Evolutionary conservation across 2,888 invertebrate genomes (phyloP).

Genomic region (Eubasilissa splendida): DNA sequence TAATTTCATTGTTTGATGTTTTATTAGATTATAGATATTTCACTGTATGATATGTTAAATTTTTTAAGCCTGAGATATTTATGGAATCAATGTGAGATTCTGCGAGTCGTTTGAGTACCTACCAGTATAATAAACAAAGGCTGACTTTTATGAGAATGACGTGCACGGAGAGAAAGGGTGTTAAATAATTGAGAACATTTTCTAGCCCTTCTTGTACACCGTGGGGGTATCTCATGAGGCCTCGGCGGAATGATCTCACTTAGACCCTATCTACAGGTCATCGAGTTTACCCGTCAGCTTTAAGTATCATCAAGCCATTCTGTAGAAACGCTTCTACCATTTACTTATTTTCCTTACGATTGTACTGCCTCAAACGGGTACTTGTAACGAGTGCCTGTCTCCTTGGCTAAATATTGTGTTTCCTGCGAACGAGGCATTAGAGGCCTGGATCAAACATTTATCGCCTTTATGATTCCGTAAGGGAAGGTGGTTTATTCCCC

Average conservation of each 20-base stretch:
- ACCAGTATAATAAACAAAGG: not conserved
- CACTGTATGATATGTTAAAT: too few relatives aligned
- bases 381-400: not conserved
- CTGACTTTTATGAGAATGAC: not conserved
- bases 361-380: conserved; percentile 13
- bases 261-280: conserved; percentile 23
- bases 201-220: not conserved
- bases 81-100: too few relatives aligned
- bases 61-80: too few relatives aligned
- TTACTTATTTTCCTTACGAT: conserved; percentile 25
- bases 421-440: conserved; percentile 3
- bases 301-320: conserved; percentile 17
- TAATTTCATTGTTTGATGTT: too few relatives aligned
- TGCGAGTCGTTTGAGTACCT: too few relatives aligned
- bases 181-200: not conserved
- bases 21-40: too few relatives aligned
- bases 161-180: not conserved
- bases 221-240: not conserved
- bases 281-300: conserved; percentile 16
- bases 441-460: conserved; percentile 28
- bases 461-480: conserved; percentile 29
- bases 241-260: not conserved
- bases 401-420: conserved; percentile 9
- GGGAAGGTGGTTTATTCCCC: not conserved
- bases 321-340: not conserved